Percentiles rank a stretch among this genome's conserved stretches.
These are phyloP conservation scores for Strigamia transsilvanica DNA, from an alignment of 2,888 invertebrate species.

Conservation along the genomic window DNA sequence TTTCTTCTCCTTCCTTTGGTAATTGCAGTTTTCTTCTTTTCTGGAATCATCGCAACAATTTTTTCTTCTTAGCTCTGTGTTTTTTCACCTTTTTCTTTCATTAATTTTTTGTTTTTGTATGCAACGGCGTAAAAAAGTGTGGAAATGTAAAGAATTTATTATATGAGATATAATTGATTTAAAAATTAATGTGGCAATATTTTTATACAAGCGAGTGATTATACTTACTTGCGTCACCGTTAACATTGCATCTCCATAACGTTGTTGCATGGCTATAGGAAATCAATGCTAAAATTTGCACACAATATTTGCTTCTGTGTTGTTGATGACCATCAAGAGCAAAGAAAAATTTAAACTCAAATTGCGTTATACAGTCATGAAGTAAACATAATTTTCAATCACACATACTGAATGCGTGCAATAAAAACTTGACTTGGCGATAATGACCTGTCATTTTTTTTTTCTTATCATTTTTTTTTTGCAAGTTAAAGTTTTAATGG, in stretches of 20 bases:
- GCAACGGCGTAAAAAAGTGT: not conserved
- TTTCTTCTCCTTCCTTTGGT: not conserved
- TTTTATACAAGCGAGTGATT: not conserved
- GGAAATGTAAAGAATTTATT: not conserved
- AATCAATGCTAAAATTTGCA: slow-evolving; percentile 23
- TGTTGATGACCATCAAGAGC: slow-evolving; percentile 22
- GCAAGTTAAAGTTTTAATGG: too few species aligned
- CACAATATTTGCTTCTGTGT: not conserved
- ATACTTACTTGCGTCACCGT: slow-evolving; percentile 1
- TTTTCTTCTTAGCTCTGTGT: not conserved
- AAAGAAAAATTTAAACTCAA: not conserved
- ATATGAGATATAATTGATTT: not conserved
- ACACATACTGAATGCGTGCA: too few species aligned
- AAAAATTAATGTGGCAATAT: not conserved
- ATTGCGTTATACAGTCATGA: not conserved
- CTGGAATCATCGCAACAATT: not conserved
- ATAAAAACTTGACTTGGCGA: too few species aligned
- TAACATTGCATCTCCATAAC: not conserved
- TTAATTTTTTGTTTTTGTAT: not conserved
- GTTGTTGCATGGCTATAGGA: slow-evolving; percentile 27
- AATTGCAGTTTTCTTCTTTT: slow-evolving; percentile 28
- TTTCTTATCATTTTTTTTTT: too few species aligned
- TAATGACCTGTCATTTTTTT: too few species aligned
- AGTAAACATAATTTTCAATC: slow-evolving; percentile 27
- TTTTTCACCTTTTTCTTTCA: not conserved